A percentile compares a stretch with the other conserved stretches of the same genome.
These are phyloP conservation scores for Bucorvus abyssinicus DNA, from an alignment of 2,797 vertebrate genomes.

Conservation along the genomic window DNA sequence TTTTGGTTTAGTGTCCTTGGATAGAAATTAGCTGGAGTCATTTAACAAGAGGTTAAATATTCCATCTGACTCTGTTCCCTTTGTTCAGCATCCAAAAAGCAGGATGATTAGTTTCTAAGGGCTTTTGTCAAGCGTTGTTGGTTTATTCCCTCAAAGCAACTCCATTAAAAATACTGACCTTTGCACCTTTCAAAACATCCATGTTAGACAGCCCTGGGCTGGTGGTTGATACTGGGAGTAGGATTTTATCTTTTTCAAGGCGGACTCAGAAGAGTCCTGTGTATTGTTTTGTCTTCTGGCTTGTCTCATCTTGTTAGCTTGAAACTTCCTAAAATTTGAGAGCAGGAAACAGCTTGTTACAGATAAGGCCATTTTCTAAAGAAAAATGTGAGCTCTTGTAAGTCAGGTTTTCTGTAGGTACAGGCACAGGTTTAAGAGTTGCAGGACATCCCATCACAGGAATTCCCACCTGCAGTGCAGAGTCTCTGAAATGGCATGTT, in stretches of 20 bases:
- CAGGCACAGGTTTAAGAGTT: background rate
- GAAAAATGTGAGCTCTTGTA: background rate
- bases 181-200: background rate
- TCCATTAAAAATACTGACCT: background rate
- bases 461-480: background rate
- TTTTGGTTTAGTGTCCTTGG: background rate
- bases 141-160: background rate
- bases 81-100: background rate
- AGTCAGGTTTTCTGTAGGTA: background rate
- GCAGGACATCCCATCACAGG: conserved; percentile 16
- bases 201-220: background rate
- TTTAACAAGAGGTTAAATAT: background rate
- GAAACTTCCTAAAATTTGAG: background rate
- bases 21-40: background rate
- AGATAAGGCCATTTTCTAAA: background rate
- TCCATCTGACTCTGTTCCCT: background rate
- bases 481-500: conserved; percentile 49
- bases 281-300: background rate
- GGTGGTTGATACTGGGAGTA: background rate
- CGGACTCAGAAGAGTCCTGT: background rate
- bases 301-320: background rate
- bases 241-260: background rate
- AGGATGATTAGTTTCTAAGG: background rate
- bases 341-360: background rate
- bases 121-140: background rate